A percentile compares a stretch with the other conserved stretches of the same genome.
Conservation (phyloP, 2,113 vertebrate species). For the Leucosticte australis region DNA sequence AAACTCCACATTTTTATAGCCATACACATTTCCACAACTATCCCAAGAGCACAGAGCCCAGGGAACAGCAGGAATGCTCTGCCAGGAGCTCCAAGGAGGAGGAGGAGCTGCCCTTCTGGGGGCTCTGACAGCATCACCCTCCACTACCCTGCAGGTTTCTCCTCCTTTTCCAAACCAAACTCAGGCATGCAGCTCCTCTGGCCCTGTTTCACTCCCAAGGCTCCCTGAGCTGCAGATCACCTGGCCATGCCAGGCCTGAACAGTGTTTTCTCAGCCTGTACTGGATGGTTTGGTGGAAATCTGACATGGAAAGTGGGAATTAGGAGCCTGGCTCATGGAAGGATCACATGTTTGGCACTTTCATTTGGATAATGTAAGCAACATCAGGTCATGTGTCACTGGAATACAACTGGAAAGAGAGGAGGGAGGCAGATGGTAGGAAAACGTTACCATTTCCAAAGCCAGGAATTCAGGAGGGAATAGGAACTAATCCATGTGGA, state of each 20-base stretch:
- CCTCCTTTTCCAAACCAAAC: not conserved
- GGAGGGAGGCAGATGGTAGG: constrained; percentile 30
- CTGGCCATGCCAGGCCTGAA: not conserved
- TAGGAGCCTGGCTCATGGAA: not conserved
- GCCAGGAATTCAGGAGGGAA: not conserved
- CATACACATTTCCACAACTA: not conserved
- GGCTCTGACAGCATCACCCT: not conserved
- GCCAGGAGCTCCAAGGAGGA: not conserved
- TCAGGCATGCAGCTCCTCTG: not conserved
- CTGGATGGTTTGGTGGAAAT: constrained; percentile 14
- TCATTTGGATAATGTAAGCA: constrained; percentile 10
- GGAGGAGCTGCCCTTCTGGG: not conserved
- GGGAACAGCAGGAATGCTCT: not conserved
- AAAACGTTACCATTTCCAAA: constrained; percentile 19
- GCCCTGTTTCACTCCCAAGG: not conserved
- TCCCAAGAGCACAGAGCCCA: not conserved
- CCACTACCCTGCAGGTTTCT: not conserved
- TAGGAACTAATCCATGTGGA: not conserved
- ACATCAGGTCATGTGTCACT: not conserved
- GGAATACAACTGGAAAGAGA: constrained; percentile 22
- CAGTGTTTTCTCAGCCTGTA: not conserved
- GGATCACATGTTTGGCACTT: not conserved
- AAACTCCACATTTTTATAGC: not conserved
- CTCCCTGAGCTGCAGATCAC: not conserved
- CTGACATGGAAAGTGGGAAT: constrained; percentile 52